Conservation (phyloP, 2,888 invertebrate genomes). For the Thymelicus acteon region DNA sequence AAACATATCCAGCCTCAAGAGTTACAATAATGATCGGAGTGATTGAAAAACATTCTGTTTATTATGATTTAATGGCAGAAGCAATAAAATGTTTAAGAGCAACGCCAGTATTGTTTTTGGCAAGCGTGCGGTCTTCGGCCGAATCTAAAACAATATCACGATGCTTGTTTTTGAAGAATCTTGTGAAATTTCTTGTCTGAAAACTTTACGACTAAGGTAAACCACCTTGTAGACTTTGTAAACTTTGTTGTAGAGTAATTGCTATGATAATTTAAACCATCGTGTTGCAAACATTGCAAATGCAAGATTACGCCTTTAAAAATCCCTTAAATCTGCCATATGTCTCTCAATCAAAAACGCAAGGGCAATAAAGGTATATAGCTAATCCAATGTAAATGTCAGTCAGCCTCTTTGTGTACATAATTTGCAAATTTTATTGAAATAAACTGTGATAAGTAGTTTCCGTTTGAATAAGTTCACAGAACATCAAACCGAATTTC, state of each 20-base stretch:
- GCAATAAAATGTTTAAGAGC: slow-evolving; percentile 16
- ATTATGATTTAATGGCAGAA: slow-evolving; percentile 14
- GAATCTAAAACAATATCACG: slow-evolving; percentile 6
- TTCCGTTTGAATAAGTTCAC: neutral
- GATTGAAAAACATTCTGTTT: slow-evolving; percentile 8
- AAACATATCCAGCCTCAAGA: neutral
- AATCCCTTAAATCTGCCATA: too few species aligned
- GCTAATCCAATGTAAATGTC: too few species aligned
- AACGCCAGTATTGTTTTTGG: slow-evolving; percentile 12
- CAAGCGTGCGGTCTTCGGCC: neutral
- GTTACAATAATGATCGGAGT: neutral
- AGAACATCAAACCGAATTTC: too few species aligned
- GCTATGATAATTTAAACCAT: too few species aligned
- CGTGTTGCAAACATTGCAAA: too few species aligned
- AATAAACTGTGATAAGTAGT: neutral
- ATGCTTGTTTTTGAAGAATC: slow-evolving; percentile 3
- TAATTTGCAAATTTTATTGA: too few species aligned
- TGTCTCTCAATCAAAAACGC: too few species aligned
- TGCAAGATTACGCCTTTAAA: too few species aligned
- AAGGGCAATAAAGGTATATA: too few species aligned
- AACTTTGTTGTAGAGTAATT: too few species aligned
- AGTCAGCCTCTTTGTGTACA: too few species aligned
- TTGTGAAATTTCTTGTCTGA: neutral
- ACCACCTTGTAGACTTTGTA: slow-evolving; percentile 3
- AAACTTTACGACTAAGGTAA: neutral